phyloP scores from a whole-genome alignment of 2,888 invertebrate species.

The Nomada lathburiana region DNA sequence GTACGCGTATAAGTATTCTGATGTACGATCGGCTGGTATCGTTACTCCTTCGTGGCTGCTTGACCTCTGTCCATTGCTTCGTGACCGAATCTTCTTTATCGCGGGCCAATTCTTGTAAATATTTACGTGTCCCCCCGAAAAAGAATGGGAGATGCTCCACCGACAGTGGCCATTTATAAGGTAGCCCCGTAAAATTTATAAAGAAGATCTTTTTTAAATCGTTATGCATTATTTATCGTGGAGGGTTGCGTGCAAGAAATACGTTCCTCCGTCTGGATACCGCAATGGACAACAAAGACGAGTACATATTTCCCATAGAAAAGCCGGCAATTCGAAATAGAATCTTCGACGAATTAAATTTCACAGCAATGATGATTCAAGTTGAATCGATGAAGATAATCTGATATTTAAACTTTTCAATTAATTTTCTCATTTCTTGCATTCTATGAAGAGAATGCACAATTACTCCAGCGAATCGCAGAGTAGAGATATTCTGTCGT shows the following conservation, averaged over 20 bases:
- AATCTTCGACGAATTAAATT: neutral
- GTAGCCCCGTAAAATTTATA: constrained; percentile 52
- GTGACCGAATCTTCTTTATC: constrained; percentile 42
- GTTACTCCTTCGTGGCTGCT: constrained; percentile 53
- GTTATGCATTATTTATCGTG: constrained; percentile 36
- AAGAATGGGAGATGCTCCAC: constrained; percentile 60
- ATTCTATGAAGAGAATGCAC: too few relatives aligned
- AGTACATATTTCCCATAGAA: too few relatives aligned
- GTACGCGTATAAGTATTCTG: constrained; percentile 61
- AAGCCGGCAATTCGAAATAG: neutral
- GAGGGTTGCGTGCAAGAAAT: neutral
- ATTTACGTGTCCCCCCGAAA: constrained; percentile 53
- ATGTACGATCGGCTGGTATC: constrained; percentile 61
- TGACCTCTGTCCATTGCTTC: constrained; percentile 49
- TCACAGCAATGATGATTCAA: neutral
- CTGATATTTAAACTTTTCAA: too few relatives aligned
- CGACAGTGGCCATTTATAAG: constrained; percentile 58
- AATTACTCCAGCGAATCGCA: too few relatives aligned
- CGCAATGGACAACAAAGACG: neutral
- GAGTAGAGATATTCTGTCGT: constrained; percentile 9
- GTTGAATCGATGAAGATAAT: too few relatives aligned
- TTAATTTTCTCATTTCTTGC: too few relatives aligned
- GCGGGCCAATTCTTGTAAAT: constrained; percentile 58
- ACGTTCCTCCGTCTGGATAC: neutral
- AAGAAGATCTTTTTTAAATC: constrained; percentile 43